A percentile compares a stretch with the other conserved stretches of the same genome.
Conservation (phyloP, 2,888 invertebrate genomes). For the Caenorhabditis japonica region DNA sequence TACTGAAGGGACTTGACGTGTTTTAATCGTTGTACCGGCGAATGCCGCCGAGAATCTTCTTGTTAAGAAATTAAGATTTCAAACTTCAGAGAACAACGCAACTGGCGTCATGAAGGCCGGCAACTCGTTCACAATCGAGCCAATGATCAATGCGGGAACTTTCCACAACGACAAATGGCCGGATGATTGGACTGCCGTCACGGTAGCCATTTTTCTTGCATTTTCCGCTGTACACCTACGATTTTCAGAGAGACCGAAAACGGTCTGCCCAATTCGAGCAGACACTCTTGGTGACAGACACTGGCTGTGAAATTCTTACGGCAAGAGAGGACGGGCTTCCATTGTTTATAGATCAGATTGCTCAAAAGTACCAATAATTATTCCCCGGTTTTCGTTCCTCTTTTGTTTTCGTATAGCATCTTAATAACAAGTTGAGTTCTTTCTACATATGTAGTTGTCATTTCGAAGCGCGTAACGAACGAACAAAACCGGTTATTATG, state of each 20-base stretch:
- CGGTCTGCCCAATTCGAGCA: conserved; percentile 98
- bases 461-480: too few relatives aligned
- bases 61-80: too few relatives aligned
- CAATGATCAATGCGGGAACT: conserved; percentile 91
- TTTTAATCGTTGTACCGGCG: too few relatives aligned
- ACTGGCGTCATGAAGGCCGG: conserved; percentile 99
- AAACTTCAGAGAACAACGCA: conserved; percentile 95
- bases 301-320: conserved; percentile 81
- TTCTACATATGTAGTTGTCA: too few relatives aligned
- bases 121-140: conserved; percentile 97
- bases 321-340: conserved; percentile 59
- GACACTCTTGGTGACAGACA: conserved; percentile 94
- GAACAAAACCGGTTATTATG: conserved; percentile 37
- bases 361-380: conserved; percentile 33
- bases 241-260: conserved; percentile 83
- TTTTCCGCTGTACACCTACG: too few relatives aligned
- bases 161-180: conserved; percentile 84
- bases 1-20: too few relatives aligned
- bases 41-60: too few relatives aligned
- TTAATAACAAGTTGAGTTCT: too few relatives aligned
- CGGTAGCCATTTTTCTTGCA: conserved; percentile 77
- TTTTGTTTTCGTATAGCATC: too few relatives aligned
- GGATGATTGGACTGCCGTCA: conserved; percentile 94
- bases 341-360: conserved; percentile 75
- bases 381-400: too few relatives aligned